phyloP scores from a whole-genome alignment of 2,888 invertebrate genomes.

The Rotaria magnacalcarata region DNA sequence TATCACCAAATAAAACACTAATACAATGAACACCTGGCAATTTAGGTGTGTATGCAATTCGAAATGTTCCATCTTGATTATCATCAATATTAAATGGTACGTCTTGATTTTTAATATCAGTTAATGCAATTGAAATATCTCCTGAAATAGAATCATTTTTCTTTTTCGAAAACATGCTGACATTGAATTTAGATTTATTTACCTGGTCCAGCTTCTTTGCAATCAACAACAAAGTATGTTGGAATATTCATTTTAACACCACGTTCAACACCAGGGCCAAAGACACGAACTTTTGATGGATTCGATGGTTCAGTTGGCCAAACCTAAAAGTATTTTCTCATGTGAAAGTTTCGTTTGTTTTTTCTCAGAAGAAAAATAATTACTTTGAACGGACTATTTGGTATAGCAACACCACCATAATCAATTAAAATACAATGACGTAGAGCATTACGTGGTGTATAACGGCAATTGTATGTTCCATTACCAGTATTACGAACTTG shows the following conservation, averaged over 20 bases:
- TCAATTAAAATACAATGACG: constrained; percentile 73
- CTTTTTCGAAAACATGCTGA: too few relatives aligned
- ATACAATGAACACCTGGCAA: constrained; percentile 56
- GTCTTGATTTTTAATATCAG: constrained; percentile 64
- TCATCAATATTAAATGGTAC: constrained; percentile 71
- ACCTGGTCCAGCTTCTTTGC: constrained; percentile 76
- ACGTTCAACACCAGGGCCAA: constrained; percentile 77
- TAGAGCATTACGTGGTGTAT: constrained; percentile 67
- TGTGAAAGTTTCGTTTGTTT: background rate
- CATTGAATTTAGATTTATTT: constrained; percentile 51
- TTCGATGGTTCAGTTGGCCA: constrained; percentile 67
- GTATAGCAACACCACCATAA: constrained; percentile 75
- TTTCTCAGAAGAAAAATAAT: constrained; percentile 41
- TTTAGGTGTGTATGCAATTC: constrained; percentile 57
- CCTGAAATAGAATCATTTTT: constrained; percentile 52
- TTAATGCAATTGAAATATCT: constrained; percentile 63
- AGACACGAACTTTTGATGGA: constrained; percentile 72
- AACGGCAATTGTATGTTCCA: constrained; percentile 62
- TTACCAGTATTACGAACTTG: constrained; percentile 64
- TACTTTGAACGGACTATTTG: constrained; percentile 74
- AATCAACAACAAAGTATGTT: constrained; percentile 79
- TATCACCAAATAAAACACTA: constrained; percentile 57
- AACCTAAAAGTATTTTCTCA: constrained; percentile 35
- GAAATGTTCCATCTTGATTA: constrained; percentile 67
- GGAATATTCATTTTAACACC: constrained; percentile 72